Evolutionary conservation across 2,888 invertebrate genomes (phyloP).

Genomic region (Apamea crenata): DNA sequence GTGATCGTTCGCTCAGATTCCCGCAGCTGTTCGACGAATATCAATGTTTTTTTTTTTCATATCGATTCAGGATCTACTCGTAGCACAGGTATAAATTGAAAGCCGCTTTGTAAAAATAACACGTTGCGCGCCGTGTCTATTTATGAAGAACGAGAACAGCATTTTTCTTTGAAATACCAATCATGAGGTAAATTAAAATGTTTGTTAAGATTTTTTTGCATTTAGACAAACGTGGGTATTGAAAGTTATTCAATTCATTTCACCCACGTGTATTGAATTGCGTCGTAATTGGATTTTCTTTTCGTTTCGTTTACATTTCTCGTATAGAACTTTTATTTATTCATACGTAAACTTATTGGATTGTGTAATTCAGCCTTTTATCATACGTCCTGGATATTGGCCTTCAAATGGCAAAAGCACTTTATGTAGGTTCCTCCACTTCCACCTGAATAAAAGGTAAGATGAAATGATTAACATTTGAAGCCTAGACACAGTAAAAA

Average conservation of each 20-base stretch:
- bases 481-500: constrained; percentile 21
- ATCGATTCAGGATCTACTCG: constrained; percentile 22
- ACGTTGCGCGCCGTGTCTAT: constrained; percentile 28
- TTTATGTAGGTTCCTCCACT: constrained; percentile 17
- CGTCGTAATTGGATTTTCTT: constrained; percentile 37
- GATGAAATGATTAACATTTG: constrained; percentile 30
- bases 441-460: constrained; percentile 16
- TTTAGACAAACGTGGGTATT: constrained; percentile 17
- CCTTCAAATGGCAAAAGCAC: constrained; percentile 3
- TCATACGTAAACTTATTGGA: background rate
- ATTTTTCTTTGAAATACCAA: constrained; percentile 29
- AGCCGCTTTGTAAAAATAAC: constrained; percentile 45
- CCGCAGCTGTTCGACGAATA: constrained; percentile 43
- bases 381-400: background rate
- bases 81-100: constrained; percentile 44
- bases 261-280: constrained; percentile 19
- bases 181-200: constrained; percentile 38
- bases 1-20: constrained; percentile 54
- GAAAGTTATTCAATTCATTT: constrained; percentile 40
- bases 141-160: constrained; percentile 17
- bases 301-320: constrained; percentile 23
- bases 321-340: background rate
- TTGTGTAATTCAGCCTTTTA: background rate
- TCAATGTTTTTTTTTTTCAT: constrained; percentile 47
- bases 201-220: constrained; percentile 29